Conservation (phyloP, 2,888 invertebrate species). For the Eurois occulta region DNA sequence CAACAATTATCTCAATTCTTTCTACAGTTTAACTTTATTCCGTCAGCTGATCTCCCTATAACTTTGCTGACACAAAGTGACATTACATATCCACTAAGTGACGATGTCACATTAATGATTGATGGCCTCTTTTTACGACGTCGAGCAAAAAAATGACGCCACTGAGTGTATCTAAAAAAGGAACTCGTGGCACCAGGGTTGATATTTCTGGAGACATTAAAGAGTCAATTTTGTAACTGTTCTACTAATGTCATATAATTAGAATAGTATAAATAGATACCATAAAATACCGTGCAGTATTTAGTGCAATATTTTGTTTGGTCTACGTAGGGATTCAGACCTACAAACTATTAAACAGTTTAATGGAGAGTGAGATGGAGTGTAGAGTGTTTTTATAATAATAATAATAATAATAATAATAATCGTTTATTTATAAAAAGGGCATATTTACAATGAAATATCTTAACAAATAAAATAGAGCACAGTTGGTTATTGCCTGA, state of each 20-base stretch:
- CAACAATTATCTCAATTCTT: not conserved
- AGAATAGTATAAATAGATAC: not conserved
- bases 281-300: not conserved
- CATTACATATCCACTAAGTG: constrained; percentile 58
- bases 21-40: not conserved
- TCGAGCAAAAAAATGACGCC: constrained; percentile 35
- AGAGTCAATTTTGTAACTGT: not conserved
- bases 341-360: not conserved
- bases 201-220: constrained; percentile 25
- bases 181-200: constrained; percentile 10
- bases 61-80: constrained; percentile 50
- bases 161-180: constrained; percentile 54
- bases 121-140: constrained; percentile 37
- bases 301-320: not conserved
- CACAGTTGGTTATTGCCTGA: too few relatives aligned
- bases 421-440: too few relatives aligned
- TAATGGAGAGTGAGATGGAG: not conserved
- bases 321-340: not conserved
- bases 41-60: constrained; percentile 23
- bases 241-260: not conserved
- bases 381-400: too few relatives aligned
- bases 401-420: too few relatives aligned
- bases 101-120: constrained; percentile 59
- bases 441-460: too few relatives aligned
- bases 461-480: too few relatives aligned